phyloP scores from a whole-genome alignment of 2,113 vertebrate genomes.

The Engraulis encrasicolus region DNA sequence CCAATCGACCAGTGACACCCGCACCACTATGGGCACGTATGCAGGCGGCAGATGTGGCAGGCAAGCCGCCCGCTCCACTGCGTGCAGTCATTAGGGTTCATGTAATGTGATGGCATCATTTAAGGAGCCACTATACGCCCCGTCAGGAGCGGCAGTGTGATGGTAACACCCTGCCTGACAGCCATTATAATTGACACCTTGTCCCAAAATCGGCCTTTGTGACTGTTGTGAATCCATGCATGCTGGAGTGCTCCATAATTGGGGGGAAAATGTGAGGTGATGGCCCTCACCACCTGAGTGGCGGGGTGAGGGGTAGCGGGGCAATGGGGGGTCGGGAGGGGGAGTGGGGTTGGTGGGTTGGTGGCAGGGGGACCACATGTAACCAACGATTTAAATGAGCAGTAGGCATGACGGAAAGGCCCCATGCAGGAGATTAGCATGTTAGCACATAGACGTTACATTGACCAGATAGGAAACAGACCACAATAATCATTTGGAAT shows the following conservation, averaged over 20 bases:
- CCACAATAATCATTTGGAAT: background rate
- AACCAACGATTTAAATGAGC: slow-evolving; percentile 7
- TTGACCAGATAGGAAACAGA: background rate
- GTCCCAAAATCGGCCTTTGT: slow-evolving; percentile 46
- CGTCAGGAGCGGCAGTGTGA: slow-evolving; percentile 46
- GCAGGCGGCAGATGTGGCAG: background rate
- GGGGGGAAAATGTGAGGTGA: slow-evolving; percentile 37
- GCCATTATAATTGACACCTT: slow-evolving; percentile 57
- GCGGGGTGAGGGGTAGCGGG: background rate
- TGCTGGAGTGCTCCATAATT: slow-evolving; percentile 57
- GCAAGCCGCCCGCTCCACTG: slow-evolving; percentile 27
- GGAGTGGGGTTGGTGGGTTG: no score
- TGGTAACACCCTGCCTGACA: slow-evolving; percentile 44
- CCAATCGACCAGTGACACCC: background rate
- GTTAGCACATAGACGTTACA: background rate
- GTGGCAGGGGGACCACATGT: background rate
- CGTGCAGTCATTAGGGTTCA: slow-evolving; percentile 24
- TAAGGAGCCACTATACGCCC: slow-evolving; percentile 17
- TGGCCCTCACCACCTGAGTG: background rate
- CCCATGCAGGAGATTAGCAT: background rate
- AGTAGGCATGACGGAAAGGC: no score
- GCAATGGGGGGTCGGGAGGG: background rate
- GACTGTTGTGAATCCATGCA: slow-evolving; percentile 39
- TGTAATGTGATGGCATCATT: slow-evolving; percentile 55
- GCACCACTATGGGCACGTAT: background rate